Evolutionary conservation across 1,140 invertebrate genomes (phyloP).

Genomic region (Drosophila watanabei): DNA sequence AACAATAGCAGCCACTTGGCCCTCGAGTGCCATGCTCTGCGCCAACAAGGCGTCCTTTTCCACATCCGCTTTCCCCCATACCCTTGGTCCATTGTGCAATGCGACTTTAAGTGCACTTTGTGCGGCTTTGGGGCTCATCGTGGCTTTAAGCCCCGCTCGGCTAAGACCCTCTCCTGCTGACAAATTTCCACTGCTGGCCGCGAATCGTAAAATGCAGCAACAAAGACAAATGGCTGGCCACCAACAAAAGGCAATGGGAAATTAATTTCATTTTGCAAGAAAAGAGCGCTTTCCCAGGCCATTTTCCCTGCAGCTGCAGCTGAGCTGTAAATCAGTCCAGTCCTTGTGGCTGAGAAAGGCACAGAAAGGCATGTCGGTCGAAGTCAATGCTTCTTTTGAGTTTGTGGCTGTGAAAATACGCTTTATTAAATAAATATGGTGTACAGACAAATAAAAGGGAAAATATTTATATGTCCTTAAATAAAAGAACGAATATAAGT

Average conservation of each 20-base stretch:
- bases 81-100: conserved; percentile 1
- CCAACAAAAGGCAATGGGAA: conserved; percentile 70
- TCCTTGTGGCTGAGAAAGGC: conserved; percentile 20
- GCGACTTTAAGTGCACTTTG: conserved; percentile 61
- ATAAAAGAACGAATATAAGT: not conserved
- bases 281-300: conserved; percentile 18
- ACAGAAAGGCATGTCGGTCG: not conserved
- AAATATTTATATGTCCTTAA: not conserved
- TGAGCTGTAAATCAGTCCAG: conserved; percentile 55
- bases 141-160: conserved; percentile 33
- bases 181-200: conserved; percentile 66
- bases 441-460: not conserved
- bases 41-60: conserved; percentile 12
- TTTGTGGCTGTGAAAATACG: not conserved
- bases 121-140: conserved; percentile 44
- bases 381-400: not conserved
- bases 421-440: not conserved
- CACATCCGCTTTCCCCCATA: not conserved
- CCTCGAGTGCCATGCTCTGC: conserved; percentile 27
- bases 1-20: conserved; percentile 67
- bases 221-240: conserved; percentile 70
- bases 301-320: conserved; percentile 17
- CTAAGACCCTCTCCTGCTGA: conserved; percentile 60
- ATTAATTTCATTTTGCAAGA: conserved; percentile 74
- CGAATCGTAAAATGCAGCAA: conserved; percentile 60